Base-by-base conservation (phyloP, 1,140 invertebrate genomes). In the Drosophila bocki region DNA sequence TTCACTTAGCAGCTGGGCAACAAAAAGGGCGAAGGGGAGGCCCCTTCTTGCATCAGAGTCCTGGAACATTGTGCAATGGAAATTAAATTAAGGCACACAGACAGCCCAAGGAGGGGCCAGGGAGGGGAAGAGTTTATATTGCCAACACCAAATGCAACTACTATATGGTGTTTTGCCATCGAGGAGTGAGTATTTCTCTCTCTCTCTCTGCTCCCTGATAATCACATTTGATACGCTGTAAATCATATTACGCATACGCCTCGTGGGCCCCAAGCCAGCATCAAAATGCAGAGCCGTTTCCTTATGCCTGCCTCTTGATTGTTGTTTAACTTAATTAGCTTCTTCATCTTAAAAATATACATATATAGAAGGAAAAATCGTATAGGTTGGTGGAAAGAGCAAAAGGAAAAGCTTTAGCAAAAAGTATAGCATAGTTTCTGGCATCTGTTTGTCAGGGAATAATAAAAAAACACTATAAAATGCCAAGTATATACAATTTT, bases 161-260 rank as follows among this genome's bases (percentile, higher is more conserved):
- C 42, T 58, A 59, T 56, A 57, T 57, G 62, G 41, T 62, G 56
- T 53, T 58, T 67, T 39, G 68, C 64, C 68, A 33, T 69, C 15
- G 29, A 44, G 44, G 42, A 70, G 64, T 35, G 58, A 45, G 26
- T 26, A 9, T n/a, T 7, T n/a, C 17, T 11, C 33, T 47, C 17
- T 8, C 32, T 47, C 12, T 8, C 45, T 19, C 22, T 29, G 47
- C 33, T 62, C 17, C 59, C 64, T 75, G 42, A 80, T 88, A 90
- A 90, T 90, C 78, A 82, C 65, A 90, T 77, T 88, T 75, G 65
- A 84, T 84, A 60, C 74, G 75, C 78, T 80, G 78, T 82, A 90
- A 90, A 90, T 90, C 81, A 90, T 76, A 90, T 90, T 90, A 90
- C 78, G 75, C 81, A 85, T 90, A 90, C 85, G 85, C 85, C 57